These are phyloP conservation scores for Manis javanica DNA, from an alignment of 2,797 vertebrate genomes.

Conservation along the genomic window DNA sequence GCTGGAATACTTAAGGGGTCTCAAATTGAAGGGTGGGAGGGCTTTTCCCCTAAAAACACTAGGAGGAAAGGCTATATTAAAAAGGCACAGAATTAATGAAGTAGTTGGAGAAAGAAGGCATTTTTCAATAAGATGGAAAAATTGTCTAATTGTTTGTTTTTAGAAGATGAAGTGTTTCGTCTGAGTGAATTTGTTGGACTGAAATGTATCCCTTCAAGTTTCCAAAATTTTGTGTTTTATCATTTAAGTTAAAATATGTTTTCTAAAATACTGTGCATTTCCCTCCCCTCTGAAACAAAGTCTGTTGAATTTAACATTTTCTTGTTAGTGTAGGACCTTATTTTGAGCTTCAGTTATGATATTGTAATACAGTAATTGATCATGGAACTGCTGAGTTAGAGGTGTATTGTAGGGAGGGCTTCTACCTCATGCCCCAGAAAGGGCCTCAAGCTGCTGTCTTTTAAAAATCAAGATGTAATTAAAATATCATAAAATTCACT, in stretches of 20 bases:
- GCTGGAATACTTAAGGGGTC: background rate
- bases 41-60: background rate
- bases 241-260: slow-evolving; percentile 18
- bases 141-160: background rate
- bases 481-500: background rate
- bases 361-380: background rate
- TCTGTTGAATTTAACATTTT: background rate
- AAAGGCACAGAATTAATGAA: slow-evolving; percentile 4
- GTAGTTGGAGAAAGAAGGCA: background rate
- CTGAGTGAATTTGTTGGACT: background rate
- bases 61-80: background rate
- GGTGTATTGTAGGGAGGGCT: background rate
- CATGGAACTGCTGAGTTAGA: background rate
- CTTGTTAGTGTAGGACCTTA: background rate
- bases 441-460: background rate
- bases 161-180: slow-evolving; percentile 17
- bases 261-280: slow-evolving; percentile 7
- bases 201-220: background rate
- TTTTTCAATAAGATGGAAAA: background rate
- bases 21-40: background rate
- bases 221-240: background rate
- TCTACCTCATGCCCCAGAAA: background rate
- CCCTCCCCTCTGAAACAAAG: background rate
- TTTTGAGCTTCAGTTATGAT: background rate
- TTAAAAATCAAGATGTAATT: background rate